Evolutionary conservation across 2,797 vertebrate species (phyloP).

Genomic region (Alectoris magna): DNA sequence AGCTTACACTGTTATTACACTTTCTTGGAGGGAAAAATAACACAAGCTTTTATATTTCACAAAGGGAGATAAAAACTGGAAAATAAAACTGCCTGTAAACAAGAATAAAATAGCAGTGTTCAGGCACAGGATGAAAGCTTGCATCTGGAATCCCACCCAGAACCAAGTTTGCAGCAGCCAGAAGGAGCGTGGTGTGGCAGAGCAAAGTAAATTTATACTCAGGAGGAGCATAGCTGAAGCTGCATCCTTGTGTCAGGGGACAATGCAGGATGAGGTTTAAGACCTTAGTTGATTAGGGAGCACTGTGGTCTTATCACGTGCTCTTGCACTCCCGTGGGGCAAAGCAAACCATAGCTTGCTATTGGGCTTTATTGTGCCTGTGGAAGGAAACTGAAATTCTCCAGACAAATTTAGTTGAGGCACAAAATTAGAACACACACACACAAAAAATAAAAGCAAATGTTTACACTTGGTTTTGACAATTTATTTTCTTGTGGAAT

Average conservation of each 20-base stretch:
- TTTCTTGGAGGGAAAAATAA: background rate
- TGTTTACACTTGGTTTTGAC: background rate
- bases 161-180: background rate
- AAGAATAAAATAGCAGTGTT: background rate
- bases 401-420: background rate
- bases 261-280: background rate
- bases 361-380: background rate
- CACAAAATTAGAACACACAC: background rate
- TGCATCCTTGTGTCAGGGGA: accelerated
- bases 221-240: background rate
- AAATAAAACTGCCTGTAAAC: background rate
- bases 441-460: background rate
- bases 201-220: background rate
- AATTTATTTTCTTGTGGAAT: background rate
- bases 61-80: background rate
- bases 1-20: background rate
- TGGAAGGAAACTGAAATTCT: background rate
- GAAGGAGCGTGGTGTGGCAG: background rate
- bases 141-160: background rate
- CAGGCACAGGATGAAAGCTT: background rate
- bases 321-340: background rate
- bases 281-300: background rate
- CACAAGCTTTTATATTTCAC: background rate
- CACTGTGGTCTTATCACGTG: background rate
- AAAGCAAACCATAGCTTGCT: background rate